Evolutionary conservation across 2,113 vertebrate species (phyloP).

Genomic region (Alligator sinensis): DNA sequence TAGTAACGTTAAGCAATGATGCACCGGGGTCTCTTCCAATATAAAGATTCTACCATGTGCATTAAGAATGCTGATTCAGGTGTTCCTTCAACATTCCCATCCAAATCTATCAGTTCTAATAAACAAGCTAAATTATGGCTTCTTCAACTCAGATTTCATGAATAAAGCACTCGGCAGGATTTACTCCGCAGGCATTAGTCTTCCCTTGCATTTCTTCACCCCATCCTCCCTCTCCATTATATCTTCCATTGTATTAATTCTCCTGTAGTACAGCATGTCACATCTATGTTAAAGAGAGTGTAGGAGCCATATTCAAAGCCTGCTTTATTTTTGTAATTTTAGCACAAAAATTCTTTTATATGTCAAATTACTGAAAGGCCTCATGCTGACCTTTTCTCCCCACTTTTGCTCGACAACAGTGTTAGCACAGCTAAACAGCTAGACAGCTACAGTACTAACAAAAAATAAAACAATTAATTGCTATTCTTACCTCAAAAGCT

Average conservation of each 20-base stretch:
- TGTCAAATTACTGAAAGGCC: not conserved
- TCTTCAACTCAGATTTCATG: not conserved
- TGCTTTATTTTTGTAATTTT: not conserved
- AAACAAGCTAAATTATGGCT: slow-evolving; percentile 45
- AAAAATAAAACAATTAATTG: slow-evolving; percentile 17
- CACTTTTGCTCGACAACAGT: not conserved
- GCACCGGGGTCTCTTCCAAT: not conserved
- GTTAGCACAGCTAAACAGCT: not conserved
- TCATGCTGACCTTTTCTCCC: not conserved
- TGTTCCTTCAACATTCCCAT: not conserved
- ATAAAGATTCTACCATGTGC: not conserved
- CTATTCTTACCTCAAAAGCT: slow-evolving; percentile 1
- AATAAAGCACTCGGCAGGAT: slow-evolving; percentile 26
- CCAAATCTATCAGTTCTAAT: slow-evolving; percentile 20
- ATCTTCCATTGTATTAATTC: not conserved
- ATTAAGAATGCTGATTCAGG: not conserved
- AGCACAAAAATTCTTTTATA: not conserved
- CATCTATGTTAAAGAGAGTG: not conserved
- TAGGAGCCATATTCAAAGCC: fast-evolving
- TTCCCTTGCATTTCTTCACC: not conserved
- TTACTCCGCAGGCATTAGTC: slow-evolving; percentile 9
- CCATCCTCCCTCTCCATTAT: not conserved
- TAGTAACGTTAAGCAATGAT: fast-evolving
- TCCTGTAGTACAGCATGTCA: not conserved
- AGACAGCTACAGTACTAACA: not conserved